Conservation (phyloP, 2,888 invertebrate species). For the Acanthopleura granulata region DNA sequence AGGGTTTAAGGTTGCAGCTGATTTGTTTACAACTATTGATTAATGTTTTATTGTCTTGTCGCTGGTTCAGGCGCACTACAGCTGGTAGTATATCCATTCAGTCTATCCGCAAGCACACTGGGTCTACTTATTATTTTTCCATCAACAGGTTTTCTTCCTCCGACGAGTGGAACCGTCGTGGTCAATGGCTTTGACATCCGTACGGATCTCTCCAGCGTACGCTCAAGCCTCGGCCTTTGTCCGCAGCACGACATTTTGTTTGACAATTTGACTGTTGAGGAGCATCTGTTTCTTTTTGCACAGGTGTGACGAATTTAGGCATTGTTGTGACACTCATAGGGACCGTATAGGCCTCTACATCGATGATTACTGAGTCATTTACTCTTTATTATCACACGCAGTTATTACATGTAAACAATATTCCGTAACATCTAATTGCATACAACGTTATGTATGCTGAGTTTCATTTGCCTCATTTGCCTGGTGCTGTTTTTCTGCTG, state of each 20-base stretch:
- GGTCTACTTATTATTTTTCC: too few species aligned
- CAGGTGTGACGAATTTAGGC: constrained; percentile 72
- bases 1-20: too few species aligned
- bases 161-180: constrained; percentile 76
- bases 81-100: too few species aligned
- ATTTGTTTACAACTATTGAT: too few species aligned
- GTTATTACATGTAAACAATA: not conserved
- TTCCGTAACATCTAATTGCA: too few species aligned
- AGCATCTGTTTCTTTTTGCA: constrained; percentile 86
- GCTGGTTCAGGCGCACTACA: too few species aligned
- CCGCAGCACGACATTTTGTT: constrained; percentile 88
- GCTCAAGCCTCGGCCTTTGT: constrained; percentile 85
- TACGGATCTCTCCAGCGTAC: constrained; percentile 75
- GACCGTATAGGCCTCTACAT: not conserved
- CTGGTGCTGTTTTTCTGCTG: too few species aligned
- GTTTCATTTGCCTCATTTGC: too few species aligned
- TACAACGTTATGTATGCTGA: too few species aligned
- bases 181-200: constrained; percentile 80
- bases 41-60: too few species aligned
- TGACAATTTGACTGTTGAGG: constrained; percentile 83
- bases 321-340: constrained; percentile 18
- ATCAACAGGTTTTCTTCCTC: constrained; percentile 51
- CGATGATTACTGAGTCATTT: not conserved
- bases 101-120: too few species aligned
- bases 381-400: not conserved